Base-by-base conservation (phyloP, 2,888 invertebrate genomes). In the Thera britannica region DNA sequence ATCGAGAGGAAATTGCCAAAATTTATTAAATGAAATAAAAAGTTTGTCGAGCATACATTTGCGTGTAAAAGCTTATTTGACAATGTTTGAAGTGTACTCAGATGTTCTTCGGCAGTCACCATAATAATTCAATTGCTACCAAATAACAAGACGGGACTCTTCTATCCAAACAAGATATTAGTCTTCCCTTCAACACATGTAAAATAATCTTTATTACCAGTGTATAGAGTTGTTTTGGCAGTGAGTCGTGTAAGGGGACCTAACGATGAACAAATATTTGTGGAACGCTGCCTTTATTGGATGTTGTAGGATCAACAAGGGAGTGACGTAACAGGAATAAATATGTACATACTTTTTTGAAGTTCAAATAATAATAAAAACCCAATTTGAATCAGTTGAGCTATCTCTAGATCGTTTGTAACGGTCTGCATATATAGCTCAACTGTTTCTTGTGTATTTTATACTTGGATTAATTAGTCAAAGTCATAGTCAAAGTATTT, bases 201-300 rank as follows among this genome's bases (percentile, higher is more conserved):
- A 67, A 65, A 62, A 41, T 65, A 51, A 66, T 52, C 71, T 65
- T 55, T 72, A 69, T 70, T 55, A 48, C 68, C 3, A 62, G 7
- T 60, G n/a, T 12, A 70, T 69, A 67, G 49, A 59, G 72, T 69
- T 57, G 63, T 63, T 63, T 63, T 67, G 67, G 67, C 70, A 70
- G 63, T 56, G 55, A 41, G 41, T 61, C 57, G 68, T 59, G 12
- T 52, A 49, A 72, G 63, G 71, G 71, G 57, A 71, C 65, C 82
- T 88, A 90, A 89, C 87, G 86, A 90, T 79, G 79, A 74, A 75
- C 85, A 89, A 90, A 91, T 86, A 85, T 90, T 90, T 89, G 84
- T 55, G 60, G 73, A 79, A 82, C 82, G 81, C 82, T 79, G 83
- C 72, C 76, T 71, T 83, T 83, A 82, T 83, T 85, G 79, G 78